Evolutionary conservation across 2,888 invertebrate genomes (phyloP).

Genomic region (Folsomia manolachei): DNA sequence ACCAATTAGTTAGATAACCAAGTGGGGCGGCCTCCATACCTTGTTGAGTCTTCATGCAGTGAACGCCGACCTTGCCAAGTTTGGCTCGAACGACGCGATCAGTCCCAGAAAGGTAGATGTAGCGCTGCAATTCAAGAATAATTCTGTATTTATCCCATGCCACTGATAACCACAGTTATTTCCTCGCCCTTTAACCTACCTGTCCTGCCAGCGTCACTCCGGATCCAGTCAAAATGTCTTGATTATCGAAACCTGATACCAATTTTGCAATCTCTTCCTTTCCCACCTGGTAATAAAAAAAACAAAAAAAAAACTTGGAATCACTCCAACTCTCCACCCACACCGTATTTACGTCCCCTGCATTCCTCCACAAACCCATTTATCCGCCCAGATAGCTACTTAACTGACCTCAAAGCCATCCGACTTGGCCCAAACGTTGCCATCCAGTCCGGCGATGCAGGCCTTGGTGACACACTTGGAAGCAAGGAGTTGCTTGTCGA

Average conservation of each 20-base stretch:
- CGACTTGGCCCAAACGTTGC: conserved; percentile 92
- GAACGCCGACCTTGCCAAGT: conserved; percentile 87
- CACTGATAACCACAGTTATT: no score
- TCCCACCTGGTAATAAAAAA: conserved; percentile 77
- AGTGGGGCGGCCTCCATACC: conserved; percentile 56
- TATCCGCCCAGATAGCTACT: not conserved
- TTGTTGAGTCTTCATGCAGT: conserved; percentile 95
- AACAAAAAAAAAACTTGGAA: conserved; percentile 13
- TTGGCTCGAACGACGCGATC: conserved; percentile 91
- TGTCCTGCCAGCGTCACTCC: conserved; percentile 88
- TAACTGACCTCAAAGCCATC: conserved; percentile 87
- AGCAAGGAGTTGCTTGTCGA: conserved; percentile 93
- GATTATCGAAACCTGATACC: conserved; percentile 85
- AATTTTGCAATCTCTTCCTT: conserved; percentile 88
- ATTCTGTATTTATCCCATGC: no score
- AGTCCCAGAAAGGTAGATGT: conserved; percentile 92
- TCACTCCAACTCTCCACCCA: not conserved
- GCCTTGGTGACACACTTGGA: conserved; percentile 92
- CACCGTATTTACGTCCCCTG: no score
- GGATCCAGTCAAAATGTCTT: conserved; percentile 81
- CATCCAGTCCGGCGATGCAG: conserved; percentile 91
- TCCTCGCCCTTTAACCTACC: no score
- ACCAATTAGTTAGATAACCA: no score
- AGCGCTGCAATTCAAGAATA: no score
- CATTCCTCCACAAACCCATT: not conserved